A percentile compares a stretch with the other conserved stretches of the same genome.
These are phyloP conservation scores for Notodonta dromedarius DNA, from an alignment of 2,888 invertebrate genomes.

Conservation along the genomic window DNA sequence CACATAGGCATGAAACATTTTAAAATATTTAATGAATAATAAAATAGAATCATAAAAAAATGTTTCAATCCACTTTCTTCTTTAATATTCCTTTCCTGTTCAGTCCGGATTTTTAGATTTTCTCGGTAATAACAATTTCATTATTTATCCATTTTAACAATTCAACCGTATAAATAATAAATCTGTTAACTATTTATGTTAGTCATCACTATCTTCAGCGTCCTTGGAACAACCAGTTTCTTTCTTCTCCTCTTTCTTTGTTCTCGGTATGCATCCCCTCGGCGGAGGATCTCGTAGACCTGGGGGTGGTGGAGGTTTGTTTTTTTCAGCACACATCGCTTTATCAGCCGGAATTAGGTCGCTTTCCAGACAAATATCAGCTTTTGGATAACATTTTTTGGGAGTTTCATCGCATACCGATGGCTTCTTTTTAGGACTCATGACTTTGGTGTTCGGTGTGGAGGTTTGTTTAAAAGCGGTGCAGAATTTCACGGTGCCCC, in stretches of 20 bases:
- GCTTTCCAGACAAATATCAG: slow-evolving; percentile 20
- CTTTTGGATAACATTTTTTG: slow-evolving; percentile 18
- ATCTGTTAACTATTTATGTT: too few relatives aligned
- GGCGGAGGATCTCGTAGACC: neutral
- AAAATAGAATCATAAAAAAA: too few relatives aligned
- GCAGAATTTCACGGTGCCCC: too few relatives aligned
- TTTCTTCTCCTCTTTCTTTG: neutral
- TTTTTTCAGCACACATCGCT: slow-evolving; percentile 22
- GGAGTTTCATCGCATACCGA: slow-evolving; percentile 10
- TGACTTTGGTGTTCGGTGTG: slow-evolving; percentile 14
- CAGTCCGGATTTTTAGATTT: too few relatives aligned
- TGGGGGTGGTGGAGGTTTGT: slow-evolving; percentile 7
- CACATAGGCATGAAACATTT: too few relatives aligned
- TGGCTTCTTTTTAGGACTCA: slow-evolving; percentile 23
- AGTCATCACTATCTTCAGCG: neutral
- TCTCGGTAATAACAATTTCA: too few relatives aligned
- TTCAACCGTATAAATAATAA: too few relatives aligned
- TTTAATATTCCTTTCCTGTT: too few relatives aligned
- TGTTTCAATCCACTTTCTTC: too few relatives aligned
- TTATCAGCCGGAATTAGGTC: slow-evolving; percentile 21
- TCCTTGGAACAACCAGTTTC: slow-evolving; percentile 4
- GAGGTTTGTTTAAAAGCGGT: too few relatives aligned
- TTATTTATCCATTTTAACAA: too few relatives aligned
- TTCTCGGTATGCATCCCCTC: slow-evolving; percentile 1
- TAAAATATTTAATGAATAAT: too few relatives aligned